phyloP scores from a whole-genome alignment of 2,797 vertebrate species.

The Dryobates pubescens region DNA sequence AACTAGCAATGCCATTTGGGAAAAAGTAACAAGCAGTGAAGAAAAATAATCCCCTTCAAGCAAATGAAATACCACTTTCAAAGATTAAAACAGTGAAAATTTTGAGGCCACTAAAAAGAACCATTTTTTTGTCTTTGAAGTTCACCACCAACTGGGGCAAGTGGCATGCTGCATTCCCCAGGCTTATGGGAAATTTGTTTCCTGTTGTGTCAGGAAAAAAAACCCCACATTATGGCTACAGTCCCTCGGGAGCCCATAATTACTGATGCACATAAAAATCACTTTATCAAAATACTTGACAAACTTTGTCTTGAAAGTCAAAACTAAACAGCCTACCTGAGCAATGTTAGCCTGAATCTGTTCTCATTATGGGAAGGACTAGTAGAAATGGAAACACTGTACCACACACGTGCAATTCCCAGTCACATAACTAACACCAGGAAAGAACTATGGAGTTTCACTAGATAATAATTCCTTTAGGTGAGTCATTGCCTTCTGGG shows the following conservation, averaged over 20 bases:
- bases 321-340: not conserved
- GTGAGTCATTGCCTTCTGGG: not conserved
- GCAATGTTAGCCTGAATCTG: not conserved
- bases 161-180: constrained; percentile 2
- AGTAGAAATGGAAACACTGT: rapidly evolving
- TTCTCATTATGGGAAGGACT: not conserved
- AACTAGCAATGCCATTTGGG: not conserved
- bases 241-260: not conserved
- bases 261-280: not conserved
- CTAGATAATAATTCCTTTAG: not conserved
- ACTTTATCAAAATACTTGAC: not conserved
- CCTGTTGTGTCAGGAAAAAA: not conserved
- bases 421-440: rapidly evolving
- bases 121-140: not conserved
- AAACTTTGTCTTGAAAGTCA: not conserved
- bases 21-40: not conserved
- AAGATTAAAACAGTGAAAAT: constrained; percentile 27
- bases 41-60: constrained; percentile 11
- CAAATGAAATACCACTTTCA: constrained; percentile 10
- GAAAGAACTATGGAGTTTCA: rapidly evolving
- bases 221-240: not conserved
- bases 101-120: not conserved
- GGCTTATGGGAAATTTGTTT: constrained; percentile 27
- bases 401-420: not conserved
- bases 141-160: constrained; percentile 34